Conservation (phyloP, 2,797 vertebrate genomes). For the Holocentrus rufus region DNA sequence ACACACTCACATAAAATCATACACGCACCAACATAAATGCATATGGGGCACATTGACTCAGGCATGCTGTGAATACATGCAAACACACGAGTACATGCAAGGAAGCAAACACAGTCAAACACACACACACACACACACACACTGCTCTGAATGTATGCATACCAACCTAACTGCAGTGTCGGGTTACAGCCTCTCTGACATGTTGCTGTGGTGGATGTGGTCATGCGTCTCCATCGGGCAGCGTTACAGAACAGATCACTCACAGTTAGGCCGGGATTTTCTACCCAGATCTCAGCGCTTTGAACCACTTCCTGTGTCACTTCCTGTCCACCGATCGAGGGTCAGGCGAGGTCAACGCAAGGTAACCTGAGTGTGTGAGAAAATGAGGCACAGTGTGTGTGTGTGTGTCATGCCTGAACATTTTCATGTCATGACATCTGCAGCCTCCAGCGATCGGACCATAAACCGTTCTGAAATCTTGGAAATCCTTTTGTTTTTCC, state of each 20-base stretch:
- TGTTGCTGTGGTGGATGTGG: constrained; percentile 23
- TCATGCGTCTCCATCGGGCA: constrained; percentile 57
- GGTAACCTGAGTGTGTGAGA: constrained; percentile 54
- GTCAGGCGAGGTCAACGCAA: constrained; percentile 41
- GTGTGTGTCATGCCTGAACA: too few species aligned
- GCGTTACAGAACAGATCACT: constrained; percentile 55
- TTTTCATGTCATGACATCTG: too few species aligned
- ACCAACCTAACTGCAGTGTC: not conserved
- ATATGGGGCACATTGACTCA: too few species aligned
- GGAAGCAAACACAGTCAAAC: not conserved
- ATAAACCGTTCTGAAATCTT: too few species aligned
- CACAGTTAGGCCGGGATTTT: too few species aligned
- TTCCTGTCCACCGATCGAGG: constrained; percentile 58
- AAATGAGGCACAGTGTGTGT: constrained; percentile 10
- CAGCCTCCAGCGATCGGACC: too few species aligned
- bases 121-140: not conserved
- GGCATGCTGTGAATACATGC: not conserved
- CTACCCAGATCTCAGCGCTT: constrained; percentile 22
- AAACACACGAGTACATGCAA: not conserved
- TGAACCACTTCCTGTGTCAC: constrained; percentile 56
- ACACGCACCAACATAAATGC: not conserved
- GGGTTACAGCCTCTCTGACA: constrained; percentile 27
- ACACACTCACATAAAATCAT: not conserved
- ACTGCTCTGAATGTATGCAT: not conserved
- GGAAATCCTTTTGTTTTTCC: too few species aligned